These are phyloP conservation scores for Pinna nobilis DNA, from an alignment of 1,140 invertebrate genomes.

Conservation along the genomic window DNA sequence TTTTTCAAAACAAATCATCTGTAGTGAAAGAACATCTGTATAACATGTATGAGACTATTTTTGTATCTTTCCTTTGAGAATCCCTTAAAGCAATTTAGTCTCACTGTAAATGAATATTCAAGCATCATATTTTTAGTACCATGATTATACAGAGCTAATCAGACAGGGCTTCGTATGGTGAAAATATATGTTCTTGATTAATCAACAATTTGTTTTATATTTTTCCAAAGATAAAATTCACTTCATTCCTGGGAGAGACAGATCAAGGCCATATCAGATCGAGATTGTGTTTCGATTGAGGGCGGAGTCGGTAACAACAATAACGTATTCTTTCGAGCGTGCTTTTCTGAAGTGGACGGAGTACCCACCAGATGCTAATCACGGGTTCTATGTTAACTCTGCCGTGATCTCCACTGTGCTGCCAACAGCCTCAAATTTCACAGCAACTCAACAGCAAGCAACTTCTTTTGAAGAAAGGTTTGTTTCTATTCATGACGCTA, in stretches of 20 bases:
- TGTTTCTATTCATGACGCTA: too few species aligned
- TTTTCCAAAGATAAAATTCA: slow-evolving; percentile 72
- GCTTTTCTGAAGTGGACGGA: slow-evolving; percentile 98
- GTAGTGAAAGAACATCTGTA: too few species aligned
- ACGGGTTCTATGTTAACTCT: slow-evolving; percentile 82
- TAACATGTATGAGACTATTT: too few species aligned
- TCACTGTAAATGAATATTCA: too few species aligned
- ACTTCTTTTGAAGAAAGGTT: slow-evolving; percentile 81
- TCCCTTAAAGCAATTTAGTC: too few species aligned
- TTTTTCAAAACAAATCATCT: too few species aligned
- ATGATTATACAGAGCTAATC: too few species aligned
- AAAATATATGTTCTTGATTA: not conserved
- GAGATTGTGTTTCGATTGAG: slow-evolving; percentile 90
- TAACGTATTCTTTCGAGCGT: slow-evolving; percentile 94
- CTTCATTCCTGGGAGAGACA: slow-evolving; percentile 89
- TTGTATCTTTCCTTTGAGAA: too few species aligned
- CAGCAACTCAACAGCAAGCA: slow-evolving; percentile 83
- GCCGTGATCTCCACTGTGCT: slow-evolving; percentile 86
- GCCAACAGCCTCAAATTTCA: slow-evolving; percentile 87
- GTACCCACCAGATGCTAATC: slow-evolving; percentile 99
- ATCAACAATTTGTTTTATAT: not conserved
- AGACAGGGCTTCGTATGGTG: too few species aligned
- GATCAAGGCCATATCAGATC: slow-evolving; percentile 89
- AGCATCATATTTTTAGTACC: too few species aligned
- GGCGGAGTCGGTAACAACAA: slow-evolving; percentile 85